These are phyloP conservation scores for Platerodrilus igneus DNA, from an alignment of 2,888 invertebrate genomes.

Conservation along the genomic window DNA sequence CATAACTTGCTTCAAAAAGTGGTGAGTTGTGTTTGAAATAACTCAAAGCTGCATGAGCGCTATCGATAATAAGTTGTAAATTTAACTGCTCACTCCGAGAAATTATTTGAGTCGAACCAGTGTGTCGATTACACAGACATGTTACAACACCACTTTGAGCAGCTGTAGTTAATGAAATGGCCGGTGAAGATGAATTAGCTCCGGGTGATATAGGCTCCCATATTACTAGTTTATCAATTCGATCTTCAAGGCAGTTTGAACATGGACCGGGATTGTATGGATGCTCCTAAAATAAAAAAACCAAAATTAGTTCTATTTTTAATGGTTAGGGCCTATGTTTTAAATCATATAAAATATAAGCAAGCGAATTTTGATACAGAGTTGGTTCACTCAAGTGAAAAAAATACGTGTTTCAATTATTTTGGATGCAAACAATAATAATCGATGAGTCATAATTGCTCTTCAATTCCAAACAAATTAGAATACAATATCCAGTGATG, in stretches of 20 bases:
- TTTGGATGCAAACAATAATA: no score
- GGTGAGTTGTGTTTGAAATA: slow-evolving; percentile 84
- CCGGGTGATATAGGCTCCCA: slow-evolving; percentile 63
- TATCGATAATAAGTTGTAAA: slow-evolving; percentile 76
- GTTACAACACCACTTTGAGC: slow-evolving; percentile 66
- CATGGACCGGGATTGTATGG: slow-evolving; percentile 76
- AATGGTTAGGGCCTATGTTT: no score
- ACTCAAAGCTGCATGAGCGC: slow-evolving; percentile 77
- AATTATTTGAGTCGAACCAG: slow-evolving; percentile 55
- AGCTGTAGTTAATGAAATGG: slow-evolving; percentile 53
- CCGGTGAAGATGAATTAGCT: slow-evolving; percentile 44
- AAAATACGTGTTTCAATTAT: no score
- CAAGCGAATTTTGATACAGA: no score
- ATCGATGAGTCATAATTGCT: no score
- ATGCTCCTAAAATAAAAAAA: slow-evolving; percentile 59
- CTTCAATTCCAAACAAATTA: no score
- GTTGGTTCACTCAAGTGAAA: no score
- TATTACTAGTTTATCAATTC: slow-evolving; percentile 76
- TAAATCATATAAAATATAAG: no score
- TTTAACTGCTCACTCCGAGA: slow-evolving; percentile 69
- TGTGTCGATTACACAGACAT: slow-evolving; percentile 66
- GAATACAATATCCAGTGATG: no score
- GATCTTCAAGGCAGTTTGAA: slow-evolving; percentile 80
- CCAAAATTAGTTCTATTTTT: no score
- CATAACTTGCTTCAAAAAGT: slow-evolving; percentile 80